These are phyloP conservation scores for Neostethus bicornis DNA, from an alignment of 2,797 vertebrate species.

Conservation along the genomic window DNA sequence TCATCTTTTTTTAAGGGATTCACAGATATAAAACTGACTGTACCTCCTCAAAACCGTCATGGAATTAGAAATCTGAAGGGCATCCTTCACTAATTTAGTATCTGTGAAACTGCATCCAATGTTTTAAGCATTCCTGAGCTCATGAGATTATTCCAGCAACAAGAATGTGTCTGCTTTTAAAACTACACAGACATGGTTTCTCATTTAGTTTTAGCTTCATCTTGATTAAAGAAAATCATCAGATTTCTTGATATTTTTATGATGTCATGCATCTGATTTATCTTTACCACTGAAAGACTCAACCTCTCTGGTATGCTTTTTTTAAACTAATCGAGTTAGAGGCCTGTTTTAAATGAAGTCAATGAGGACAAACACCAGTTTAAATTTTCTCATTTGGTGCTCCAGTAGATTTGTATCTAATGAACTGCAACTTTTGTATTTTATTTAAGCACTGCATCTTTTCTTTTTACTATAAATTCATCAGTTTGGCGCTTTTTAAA, in stretches of 20 bases:
- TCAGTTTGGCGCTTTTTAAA: no score
- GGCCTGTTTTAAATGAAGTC: not conserved
- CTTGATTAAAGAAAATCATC: not conserved
- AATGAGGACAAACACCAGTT: not conserved
- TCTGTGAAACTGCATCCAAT: not conserved
- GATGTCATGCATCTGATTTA: not conserved
- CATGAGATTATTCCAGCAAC: not conserved
- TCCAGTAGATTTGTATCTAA: not conserved
- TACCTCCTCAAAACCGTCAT: not conserved
- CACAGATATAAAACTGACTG: not conserved
- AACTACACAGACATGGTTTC: no score
- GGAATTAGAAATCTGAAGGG: not conserved
- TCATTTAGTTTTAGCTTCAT: not conserved
- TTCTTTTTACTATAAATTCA: no score
- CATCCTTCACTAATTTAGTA: not conserved
- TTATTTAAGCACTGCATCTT: no score
- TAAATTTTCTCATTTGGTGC: not conserved
- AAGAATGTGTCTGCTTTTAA: not conserved
- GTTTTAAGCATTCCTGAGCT: not conserved
- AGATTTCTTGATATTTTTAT: not conserved
- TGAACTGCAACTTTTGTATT: no score
- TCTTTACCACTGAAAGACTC: not conserved
- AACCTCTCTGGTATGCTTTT: not conserved
- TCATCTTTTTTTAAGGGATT: not conserved
- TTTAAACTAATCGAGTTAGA: not conserved